These are phyloP conservation scores for Seriola quinqueradiata DNA, from an alignment of 2,113 vertebrate species.

Conservation along the genomic window DNA sequence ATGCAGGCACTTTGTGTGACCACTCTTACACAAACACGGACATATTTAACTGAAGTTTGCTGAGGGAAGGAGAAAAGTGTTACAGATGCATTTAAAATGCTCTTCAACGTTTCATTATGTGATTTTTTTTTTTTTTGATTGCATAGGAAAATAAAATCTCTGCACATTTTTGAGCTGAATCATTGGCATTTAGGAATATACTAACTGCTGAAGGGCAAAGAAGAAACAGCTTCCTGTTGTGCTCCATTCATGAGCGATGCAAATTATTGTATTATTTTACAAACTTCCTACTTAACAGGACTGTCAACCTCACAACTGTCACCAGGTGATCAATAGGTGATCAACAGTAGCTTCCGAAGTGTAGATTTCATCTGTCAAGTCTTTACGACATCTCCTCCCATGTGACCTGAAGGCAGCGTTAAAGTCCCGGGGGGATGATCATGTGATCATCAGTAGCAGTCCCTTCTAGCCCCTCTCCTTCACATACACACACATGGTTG, in stretches of 20 bases:
- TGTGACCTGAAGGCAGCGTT: slow-evolving; percentile 34
- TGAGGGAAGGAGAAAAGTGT: background rate
- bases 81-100: background rate
- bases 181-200: background rate
- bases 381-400: background rate
- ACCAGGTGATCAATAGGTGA: background rate
- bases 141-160: background rate
- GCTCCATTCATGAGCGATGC: background rate
- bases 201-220: background rate
- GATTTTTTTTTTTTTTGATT: background rate
- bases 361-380: background rate
- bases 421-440: slow-evolving; percentile 42
- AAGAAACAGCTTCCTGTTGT: background rate
- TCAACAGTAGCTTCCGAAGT: background rate
- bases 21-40: background rate
- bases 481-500: background rate
- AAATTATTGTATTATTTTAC: no score
- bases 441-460: slow-evolving; percentile 39
- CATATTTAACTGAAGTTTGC: slow-evolving; percentile 25
- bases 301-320: background rate
- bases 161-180: background rate
- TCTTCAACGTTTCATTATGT: background rate
- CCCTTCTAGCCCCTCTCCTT: background rate
- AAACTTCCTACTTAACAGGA: no score
- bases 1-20: slow-evolving; percentile 50